Percentiles rank a stretch among this genome's conserved stretches.
Evolutionary conservation across 53 echinoderm and acorn worm genomes (phyloP).

Genomic region (Echinometra lucunter): DNA sequence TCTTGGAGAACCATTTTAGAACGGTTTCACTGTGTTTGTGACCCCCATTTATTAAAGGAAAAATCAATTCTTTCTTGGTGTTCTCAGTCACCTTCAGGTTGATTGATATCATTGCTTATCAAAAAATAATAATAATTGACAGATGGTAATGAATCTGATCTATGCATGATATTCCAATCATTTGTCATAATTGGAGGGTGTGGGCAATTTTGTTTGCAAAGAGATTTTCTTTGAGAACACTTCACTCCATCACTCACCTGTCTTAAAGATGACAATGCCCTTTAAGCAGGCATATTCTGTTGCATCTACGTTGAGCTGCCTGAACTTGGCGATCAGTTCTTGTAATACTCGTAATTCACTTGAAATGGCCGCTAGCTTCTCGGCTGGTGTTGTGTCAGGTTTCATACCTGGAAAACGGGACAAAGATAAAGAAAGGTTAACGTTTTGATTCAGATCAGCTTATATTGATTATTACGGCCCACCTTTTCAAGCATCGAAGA

Average conservation of each 20-base stretch:
- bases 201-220: too few relatives aligned
- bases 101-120: too few relatives aligned
- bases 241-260: constrained; percentile 74
- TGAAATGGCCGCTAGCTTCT: constrained; percentile 90
- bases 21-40: too few relatives aligned
- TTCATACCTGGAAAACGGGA: constrained; percentile 78
- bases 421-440: not conserved
- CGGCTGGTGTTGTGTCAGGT: constrained; percentile 90
- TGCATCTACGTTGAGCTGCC: constrained; percentile 91
- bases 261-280: constrained; percentile 97
- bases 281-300: constrained; percentile 98
- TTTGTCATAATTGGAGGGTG: too few relatives aligned
- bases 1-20: too few relatives aligned
- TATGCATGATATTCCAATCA: too few relatives aligned
- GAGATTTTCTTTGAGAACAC: not conserved
- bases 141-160: too few relatives aligned
- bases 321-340: constrained; percentile 89
- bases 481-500: not conserved
- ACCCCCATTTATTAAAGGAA: too few relatives aligned
- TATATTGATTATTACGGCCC: not conserved
- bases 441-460: not conserved
- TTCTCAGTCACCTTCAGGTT: too few relatives aligned
- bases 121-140: too few relatives aligned
- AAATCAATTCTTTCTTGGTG: too few relatives aligned
- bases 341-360: constrained; percentile 92